Conservation (phyloP, 2,888 invertebrate genomes). For the Lapara coniferarum region DNA sequence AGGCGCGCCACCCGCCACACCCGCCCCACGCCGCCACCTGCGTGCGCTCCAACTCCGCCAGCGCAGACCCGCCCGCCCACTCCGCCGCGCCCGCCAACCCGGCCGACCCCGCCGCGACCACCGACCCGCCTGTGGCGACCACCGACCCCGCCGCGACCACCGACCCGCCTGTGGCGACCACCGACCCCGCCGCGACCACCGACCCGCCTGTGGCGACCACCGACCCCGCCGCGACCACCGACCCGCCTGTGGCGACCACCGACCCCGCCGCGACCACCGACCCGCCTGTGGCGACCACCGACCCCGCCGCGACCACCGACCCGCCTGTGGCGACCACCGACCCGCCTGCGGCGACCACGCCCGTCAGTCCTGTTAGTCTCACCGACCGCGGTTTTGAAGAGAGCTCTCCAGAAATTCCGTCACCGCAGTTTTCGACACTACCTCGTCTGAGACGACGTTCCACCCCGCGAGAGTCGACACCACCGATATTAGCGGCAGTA, state of each 20-base stretch:
- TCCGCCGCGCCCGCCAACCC: too few relatives aligned
- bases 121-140: not conserved
- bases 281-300: too few relatives aligned
- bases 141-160: too few relatives aligned
- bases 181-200: too few relatives aligned
- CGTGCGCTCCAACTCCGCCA: constrained; percentile 62
- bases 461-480: constrained; percentile 36
- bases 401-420: constrained; percentile 36
- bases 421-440: constrained; percentile 60
- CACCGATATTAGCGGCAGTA: constrained; percentile 29
- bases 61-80: constrained; percentile 42
- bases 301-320: not conserved
- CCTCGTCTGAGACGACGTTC: constrained; percentile 63
- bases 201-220: too few relatives aligned
- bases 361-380: not conserved
- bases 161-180: not conserved
- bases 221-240: not conserved
- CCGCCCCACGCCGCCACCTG: constrained; percentile 33
- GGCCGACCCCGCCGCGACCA: not conserved
- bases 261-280: too few relatives aligned
- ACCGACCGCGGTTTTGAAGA: not conserved
- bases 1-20: constrained; percentile 46
- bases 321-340: not conserved
- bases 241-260: constrained; percentile 45
- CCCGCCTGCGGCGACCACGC: not conserved